phyloP scores from a whole-genome alignment of 37 sponge, comb jelly and placozoan genomes.

The Hexactinellida sp. region DNA sequence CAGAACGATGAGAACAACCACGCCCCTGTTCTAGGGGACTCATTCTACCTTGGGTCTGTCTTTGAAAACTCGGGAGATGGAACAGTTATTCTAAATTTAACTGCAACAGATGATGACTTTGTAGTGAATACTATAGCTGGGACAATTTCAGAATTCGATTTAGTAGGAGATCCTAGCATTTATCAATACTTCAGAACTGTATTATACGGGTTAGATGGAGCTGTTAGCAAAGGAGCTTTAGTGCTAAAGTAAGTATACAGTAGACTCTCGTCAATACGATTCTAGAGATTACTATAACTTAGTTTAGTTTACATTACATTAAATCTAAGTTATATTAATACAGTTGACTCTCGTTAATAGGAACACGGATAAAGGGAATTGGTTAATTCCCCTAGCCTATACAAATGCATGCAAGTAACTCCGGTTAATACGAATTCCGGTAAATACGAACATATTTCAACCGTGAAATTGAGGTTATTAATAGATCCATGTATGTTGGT shows the following conservation, averaged over 20 bases:
- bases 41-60: neutral
- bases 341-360: no score
- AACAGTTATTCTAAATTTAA: neutral
- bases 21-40: neutral
- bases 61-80: neutral
- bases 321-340: no score
- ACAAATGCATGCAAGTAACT: no score
- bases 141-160: neutral
- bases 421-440: no score
- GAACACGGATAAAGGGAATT: no score
- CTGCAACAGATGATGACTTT: neutral
- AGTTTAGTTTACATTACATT: no score
- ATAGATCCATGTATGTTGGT: no score
- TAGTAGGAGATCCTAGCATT: neutral
- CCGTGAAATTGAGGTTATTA: no score
- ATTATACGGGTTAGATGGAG: neutral
- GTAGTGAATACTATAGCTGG: neutral
- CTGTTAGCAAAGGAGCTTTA: neutral
- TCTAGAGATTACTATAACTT: no score
- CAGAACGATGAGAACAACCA: conserved; percentile 3
- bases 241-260: neutral
- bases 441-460: no score
- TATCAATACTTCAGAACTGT: neutral
- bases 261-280: no score
- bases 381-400: no score